Percentiles rank a stretch among this genome's conserved stretches.
Evolutionary conservation across 2,888 invertebrate species (phyloP).

Genomic region (Apomyelois bistriatella): DNA sequence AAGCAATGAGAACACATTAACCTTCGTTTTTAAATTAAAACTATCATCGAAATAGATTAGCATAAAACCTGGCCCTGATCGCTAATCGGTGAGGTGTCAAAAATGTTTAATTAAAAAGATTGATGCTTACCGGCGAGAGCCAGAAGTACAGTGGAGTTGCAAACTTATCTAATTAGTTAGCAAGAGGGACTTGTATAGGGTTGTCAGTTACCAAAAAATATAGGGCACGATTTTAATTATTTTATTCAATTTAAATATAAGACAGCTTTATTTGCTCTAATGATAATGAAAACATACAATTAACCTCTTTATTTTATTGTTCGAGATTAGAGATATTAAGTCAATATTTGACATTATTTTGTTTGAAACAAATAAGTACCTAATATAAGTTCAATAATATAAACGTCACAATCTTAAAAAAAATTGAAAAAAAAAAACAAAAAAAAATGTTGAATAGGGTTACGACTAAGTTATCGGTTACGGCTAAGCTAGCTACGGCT

Average conservation of each 20-base stretch:
- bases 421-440: no score
- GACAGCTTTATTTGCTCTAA: not conserved
- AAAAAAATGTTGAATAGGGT: no score
- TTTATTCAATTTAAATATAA: not conserved
- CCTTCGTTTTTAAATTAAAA: conserved; percentile 40
- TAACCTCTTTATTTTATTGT: no score
- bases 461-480: no score
- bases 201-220: not conserved
- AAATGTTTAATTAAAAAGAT: conserved; percentile 80
- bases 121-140: conserved; percentile 75
- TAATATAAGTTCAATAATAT: no score
- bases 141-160: conserved; percentile 78
- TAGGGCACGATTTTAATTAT: not conserved
- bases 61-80: conserved; percentile 70
- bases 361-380: no score
- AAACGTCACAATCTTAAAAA: no score
- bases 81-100: conserved; percentile 77
- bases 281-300: no score
- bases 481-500: no score
- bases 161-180: conserved; percentile 80
- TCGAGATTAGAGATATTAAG: no score
- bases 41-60: conserved; percentile 53
- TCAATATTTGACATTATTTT: no score
- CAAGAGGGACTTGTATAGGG: conserved; percentile 28
- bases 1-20: not conserved